Evolutionary conservation across 2,113 vertebrate species (phyloP), one percentile per base, ranked within the genome.

Genomic region (Corydoras sp.): DNA sequence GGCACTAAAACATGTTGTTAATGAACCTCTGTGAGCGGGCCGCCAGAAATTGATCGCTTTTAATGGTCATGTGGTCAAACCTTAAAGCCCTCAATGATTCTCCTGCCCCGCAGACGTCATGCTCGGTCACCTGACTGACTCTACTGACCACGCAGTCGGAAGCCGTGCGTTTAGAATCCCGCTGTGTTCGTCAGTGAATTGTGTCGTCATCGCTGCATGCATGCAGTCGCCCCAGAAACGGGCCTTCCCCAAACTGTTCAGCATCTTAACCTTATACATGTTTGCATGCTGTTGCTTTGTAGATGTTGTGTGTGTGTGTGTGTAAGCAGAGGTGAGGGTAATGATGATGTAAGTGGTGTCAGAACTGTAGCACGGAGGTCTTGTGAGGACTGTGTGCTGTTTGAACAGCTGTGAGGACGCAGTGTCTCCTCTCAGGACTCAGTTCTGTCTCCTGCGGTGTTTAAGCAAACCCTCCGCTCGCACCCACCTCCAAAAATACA

Each of bases 361-460:
- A 43, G 35, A 43, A 43, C 35, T 43, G 2, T 5, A 43, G 35
- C 4, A 4, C 35, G 35, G 7, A 4, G 7, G 35, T 43, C 7
- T 43, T 43, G 35, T 43, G 35, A 43, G 35, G 35, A 8, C 7
- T 8, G 4, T 43, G 35, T 43, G 35, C 18, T 87, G 76, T 87
- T 85, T 82, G 82, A 85, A 83, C 84, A 86, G 82, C 82, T 82
- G 83, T 63, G 77, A 59, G 77, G 78, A 72, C 79, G 76, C 77
- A 80, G 62, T 30, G 71, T 29, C 59, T 71, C 24, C 73, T 74
- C 63, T 61, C 66, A 71, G 78, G 61, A 77, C 72, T 65, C 49
- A 50, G 43, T 50, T 66, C 68, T 62, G 69, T 65, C 73, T 50
- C 71, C 49, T 64, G 56, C 59, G 29, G 2, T 79, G 67, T 78